Conservation (phyloP, 1,140 invertebrate species). For the Nylanderia fulva region DNA sequence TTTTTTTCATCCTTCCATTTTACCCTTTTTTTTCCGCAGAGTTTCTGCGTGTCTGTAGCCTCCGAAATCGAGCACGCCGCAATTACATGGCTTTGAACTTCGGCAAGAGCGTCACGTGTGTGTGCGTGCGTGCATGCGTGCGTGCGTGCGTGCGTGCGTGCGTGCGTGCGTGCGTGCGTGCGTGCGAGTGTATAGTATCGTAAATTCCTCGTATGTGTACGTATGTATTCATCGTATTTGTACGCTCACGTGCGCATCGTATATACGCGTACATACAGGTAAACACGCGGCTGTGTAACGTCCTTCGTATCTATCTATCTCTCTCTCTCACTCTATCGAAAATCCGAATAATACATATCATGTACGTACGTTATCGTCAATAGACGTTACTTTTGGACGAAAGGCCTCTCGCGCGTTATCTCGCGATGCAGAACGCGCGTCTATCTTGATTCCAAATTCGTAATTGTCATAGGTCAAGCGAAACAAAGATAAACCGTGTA, state of each 20-base stretch:
- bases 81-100: constrained; percentile 4
- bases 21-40: neutral
- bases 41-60: neutral
- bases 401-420: constrained; percentile 71
- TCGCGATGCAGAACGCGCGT: constrained; percentile 64
- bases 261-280: neutral
- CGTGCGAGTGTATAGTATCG: neutral
- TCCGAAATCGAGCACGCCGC: constrained; percentile 4
- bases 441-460: constrained; percentile 76
- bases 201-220: neutral
- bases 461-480: constrained; percentile 84
- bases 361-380: constrained; percentile 51
- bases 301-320: neutral
- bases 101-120: neutral
- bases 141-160: no score
- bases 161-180: no score
- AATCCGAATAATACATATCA: constrained; percentile 27
- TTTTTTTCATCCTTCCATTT: neutral
- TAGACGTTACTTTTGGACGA: constrained; percentile 67
- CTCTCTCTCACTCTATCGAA: neutral
- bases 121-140: no score
- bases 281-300: neutral
- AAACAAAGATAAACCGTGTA: constrained; percentile 76
- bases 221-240: neutral
- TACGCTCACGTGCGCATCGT: neutral